These are phyloP conservation scores for Podarcis muralis DNA, from an alignment of 2,113 vertebrate species.

Conservation along the genomic window DNA sequence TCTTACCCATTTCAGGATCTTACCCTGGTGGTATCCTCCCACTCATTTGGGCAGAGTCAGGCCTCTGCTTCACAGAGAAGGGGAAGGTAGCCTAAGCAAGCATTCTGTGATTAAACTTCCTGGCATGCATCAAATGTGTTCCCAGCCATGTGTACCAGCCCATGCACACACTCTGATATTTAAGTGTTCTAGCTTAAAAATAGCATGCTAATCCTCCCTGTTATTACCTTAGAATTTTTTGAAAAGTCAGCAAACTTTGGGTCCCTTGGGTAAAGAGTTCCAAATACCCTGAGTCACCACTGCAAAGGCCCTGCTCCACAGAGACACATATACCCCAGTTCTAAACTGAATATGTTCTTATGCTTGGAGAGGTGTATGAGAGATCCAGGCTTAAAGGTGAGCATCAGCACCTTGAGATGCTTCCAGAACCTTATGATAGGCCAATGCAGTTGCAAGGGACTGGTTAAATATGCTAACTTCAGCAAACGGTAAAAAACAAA, in stretches of 20 bases:
- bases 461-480: background rate
- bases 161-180: background rate
- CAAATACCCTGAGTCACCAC: background rate
- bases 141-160: too few relatives aligned
- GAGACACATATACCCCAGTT: background rate
- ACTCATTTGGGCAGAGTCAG: too few relatives aligned
- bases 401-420: background rate
- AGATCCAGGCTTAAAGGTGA: background rate
- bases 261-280: background rate
- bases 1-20: too few relatives aligned
- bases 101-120: too few relatives aligned
- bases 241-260: background rate
- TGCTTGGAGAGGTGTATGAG: background rate
- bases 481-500: background rate
- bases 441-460: background rate
- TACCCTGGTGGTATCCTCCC: too few relatives aligned
- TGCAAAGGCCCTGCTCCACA: background rate
- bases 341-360: too few relatives aligned
- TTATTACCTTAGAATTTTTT: background rate
- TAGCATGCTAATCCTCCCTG: background rate
- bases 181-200: background rate
- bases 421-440: background rate
- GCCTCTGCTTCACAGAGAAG: too few relatives aligned
- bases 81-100: too few relatives aligned
- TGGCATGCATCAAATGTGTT: too few relatives aligned